A percentile compares a stretch with the other conserved stretches of the same genome.
phyloP scores from a whole-genome alignment of 2,113 vertebrate genomes.

The Nothoprocta pentlandii region DNA sequence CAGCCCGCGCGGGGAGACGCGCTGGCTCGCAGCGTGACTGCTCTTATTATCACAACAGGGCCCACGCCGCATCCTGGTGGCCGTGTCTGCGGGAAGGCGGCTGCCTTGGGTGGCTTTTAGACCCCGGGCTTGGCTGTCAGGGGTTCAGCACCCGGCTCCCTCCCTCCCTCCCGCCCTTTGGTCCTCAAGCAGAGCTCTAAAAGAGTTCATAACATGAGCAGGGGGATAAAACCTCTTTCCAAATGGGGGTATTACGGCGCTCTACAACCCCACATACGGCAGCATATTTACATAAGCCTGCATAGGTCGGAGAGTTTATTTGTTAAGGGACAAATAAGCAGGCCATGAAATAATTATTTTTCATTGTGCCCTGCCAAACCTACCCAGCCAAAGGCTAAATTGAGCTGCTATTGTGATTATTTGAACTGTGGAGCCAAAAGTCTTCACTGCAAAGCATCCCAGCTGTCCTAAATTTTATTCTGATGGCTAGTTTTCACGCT shows the following conservation, averaged over 20 bases:
- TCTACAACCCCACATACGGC: slow-evolving; percentile 60
- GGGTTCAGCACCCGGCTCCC: not conserved
- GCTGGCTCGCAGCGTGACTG: slow-evolving; percentile 64
- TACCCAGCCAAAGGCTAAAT: slow-evolving; percentile 86
- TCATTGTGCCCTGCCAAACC: slow-evolving; percentile 86
- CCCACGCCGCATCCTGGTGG: slow-evolving; percentile 39
- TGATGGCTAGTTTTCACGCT: slow-evolving; percentile 84
- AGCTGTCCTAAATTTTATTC: slow-evolving; percentile 87
- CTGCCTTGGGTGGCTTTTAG: slow-evolving; percentile 28
- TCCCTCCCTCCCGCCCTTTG: not conserved
- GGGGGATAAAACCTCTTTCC: slow-evolving; percentile 73
- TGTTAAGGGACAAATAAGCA: slow-evolving; percentile 86
- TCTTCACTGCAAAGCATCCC: slow-evolving; percentile 83
- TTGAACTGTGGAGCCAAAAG: slow-evolving; percentile 84
- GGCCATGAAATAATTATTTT: slow-evolving; percentile 90
- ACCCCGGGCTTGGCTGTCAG: slow-evolving; percentile 43
- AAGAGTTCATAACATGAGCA: slow-evolving; percentile 53
- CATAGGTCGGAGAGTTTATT: slow-evolving; percentile 82
- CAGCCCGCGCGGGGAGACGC: slow-evolving; percentile 36
- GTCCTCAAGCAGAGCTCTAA: slow-evolving; percentile 34
- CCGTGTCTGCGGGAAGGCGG: slow-evolving; percentile 28
- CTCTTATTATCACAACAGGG: slow-evolving; percentile 48
- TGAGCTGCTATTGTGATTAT: slow-evolving; percentile 86
- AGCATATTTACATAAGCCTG: slow-evolving; percentile 80
- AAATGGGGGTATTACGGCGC: slow-evolving; percentile 65